phyloP scores from a whole-genome alignment of 2,797 vertebrate genomes.

The Anomalospiza imberbis region DNA sequence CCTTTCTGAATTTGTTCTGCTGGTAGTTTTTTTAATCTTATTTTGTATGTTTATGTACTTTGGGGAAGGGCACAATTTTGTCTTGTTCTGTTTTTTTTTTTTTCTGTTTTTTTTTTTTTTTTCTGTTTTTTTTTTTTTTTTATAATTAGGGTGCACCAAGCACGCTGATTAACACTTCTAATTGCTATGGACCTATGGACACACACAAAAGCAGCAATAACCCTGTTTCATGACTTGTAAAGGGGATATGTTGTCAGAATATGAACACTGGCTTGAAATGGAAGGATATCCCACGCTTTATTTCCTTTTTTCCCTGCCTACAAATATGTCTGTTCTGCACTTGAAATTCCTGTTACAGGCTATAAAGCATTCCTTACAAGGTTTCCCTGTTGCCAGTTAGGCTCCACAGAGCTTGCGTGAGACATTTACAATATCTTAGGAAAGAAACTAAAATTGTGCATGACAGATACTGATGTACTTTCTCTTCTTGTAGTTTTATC shows the following conservation, averaged over 20 bases:
- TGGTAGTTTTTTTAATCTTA: neutral
- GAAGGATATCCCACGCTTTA: neutral
- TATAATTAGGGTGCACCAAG: neutral
- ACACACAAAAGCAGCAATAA: neutral
- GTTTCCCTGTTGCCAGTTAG: neutral
- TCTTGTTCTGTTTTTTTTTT: neutral
- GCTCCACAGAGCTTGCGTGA: neutral
- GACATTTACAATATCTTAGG: neutral
- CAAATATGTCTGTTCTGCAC: neutral
- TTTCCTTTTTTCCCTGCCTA: neutral
- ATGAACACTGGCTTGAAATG: neutral
- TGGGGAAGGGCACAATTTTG: neutral
- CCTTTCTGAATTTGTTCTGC: neutral
- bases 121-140: neutral
- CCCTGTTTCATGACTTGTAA: neutral
- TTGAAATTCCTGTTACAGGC: neutral
- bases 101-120: neutral
- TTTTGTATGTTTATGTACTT: neutral
- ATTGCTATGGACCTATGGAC: neutral
- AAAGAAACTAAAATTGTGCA: neutral
- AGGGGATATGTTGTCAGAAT: neutral
- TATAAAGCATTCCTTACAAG: neutral
- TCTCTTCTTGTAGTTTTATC: neutral
- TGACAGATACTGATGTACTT: neutral
- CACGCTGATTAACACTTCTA: neutral